Evolutionary conservation across 2,797 vertebrate genomes (phyloP).

Genomic region (Eleutherodactylus coqui): DNA sequence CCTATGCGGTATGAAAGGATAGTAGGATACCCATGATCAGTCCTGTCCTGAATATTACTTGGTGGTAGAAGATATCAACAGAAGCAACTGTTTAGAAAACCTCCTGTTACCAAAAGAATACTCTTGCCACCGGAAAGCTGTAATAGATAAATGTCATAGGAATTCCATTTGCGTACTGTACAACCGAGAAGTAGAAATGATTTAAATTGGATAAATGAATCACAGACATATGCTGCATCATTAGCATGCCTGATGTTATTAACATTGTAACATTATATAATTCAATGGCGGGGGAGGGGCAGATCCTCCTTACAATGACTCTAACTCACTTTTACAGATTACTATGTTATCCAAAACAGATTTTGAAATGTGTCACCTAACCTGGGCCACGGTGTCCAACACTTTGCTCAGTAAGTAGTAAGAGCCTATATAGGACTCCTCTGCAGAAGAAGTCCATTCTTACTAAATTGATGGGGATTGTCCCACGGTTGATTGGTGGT

Average conservation of each 20-base stretch:
- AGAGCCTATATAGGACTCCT: no score
- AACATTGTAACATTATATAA: no score
- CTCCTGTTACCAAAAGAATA: no score
- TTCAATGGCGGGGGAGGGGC: background rate
- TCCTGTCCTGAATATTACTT: background rate
- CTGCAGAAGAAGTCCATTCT: no score
- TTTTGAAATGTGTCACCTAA: background rate
- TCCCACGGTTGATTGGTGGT: no score
- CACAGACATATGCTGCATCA: background rate
- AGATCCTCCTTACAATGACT: background rate
- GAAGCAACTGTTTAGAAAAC: no score
- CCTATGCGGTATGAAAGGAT: background rate
- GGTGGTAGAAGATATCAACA: background rate
- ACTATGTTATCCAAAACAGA: background rate
- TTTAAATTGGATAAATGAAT: background rate
- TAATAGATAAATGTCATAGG: background rate
- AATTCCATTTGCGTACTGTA: background rate
- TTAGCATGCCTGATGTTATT: no score
- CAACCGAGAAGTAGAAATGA: background rate
- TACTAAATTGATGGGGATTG: no score
- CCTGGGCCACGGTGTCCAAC: no score
- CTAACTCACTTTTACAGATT: background rate
- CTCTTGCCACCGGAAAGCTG: background rate
- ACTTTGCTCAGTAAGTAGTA: no score
- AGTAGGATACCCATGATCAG: background rate